Evolutionary conservation across 2,113 vertebrate genomes (phyloP), one percentile per base, ranked within the genome.

Genomic region (Nanorana parkeri): DNA sequence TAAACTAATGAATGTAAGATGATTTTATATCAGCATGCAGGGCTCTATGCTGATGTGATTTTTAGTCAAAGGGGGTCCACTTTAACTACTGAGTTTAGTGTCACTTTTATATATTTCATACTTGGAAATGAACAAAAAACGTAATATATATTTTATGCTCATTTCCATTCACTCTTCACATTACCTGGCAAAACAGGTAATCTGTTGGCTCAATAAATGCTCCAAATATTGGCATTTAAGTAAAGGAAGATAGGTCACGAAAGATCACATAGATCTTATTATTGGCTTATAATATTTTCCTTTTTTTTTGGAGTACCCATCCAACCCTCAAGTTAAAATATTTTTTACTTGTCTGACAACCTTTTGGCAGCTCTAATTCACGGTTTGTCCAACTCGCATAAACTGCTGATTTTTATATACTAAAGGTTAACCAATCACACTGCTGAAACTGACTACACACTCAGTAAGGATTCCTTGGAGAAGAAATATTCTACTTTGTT

Each of bases 331-430:
- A 67, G 21, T 78, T 23, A 78, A 64, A 78, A 68, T 78, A 26
- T 67, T 64, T 67, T 66, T 67, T 64, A 67, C 52, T 78, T 67
- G 63, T 56, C 64, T 78, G 76, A 78, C 63, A 78, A 78, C 13
- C 28, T 24, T 74, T 65, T 78, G 76, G 63, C 76, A 78, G 24
- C 26, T 17, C 2, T 28, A 54, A 32, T 28, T 41, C 41, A 16
- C 47, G 29, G 51, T 63, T 51, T 78, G 55, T 78, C 41, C 76
- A 78, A 28, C 61, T 24, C 54, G n/a, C 36, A 20, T 78, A 66
- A 1, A 17, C 24, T 68, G 23, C 11, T 23, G 56, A n/a, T 68
- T 4, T 68, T 1, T 32, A 32, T 32, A 32, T n/a, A n/a, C n/a
- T n/a, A n/a, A n/a, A n/a, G n/a, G n/a, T n/a, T n/a, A n/a, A n/a